Evolutionary conservation across 2,888 invertebrate genomes (phyloP).

Genomic region (Nymphalis urticae): DNA sequence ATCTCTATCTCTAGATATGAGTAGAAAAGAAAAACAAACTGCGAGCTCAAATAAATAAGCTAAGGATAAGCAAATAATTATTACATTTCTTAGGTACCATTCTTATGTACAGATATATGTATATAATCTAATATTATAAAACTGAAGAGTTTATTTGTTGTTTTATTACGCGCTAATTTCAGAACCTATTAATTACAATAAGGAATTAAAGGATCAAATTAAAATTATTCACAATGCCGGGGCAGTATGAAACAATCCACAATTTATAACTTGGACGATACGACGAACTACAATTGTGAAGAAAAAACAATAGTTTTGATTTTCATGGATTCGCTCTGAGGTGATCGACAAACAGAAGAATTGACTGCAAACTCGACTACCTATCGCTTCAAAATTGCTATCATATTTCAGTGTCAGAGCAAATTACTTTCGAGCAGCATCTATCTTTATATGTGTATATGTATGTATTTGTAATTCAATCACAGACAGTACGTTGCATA

Average conservation of each 20-base stretch:
- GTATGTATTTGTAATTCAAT: constrained; percentile 32
- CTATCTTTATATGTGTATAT: constrained; percentile 42
- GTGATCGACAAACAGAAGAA: constrained; percentile 70
- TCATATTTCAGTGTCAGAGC: constrained; percentile 73
- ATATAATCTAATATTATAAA: too few relatives aligned
- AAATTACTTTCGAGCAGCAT: constrained; percentile 67
- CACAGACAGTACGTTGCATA: constrained; percentile 11
- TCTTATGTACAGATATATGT: too few relatives aligned
- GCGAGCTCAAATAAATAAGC: too few relatives aligned
- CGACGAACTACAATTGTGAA: not conserved
- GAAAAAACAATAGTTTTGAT: constrained; percentile 60
- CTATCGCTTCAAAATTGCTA: constrained; percentile 68
- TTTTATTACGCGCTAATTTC: too few relatives aligned
- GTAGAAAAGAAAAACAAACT: too few relatives aligned
- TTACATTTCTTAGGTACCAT: too few relatives aligned
- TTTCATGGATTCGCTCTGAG: constrained; percentile 55
- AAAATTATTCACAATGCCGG: too few relatives aligned
- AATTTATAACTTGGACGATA: not conserved
- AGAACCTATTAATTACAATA: too few relatives aligned
- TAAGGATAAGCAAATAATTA: too few relatives aligned
- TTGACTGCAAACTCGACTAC: constrained; percentile 54
- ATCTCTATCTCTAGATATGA: too few relatives aligned
- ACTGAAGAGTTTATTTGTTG: too few relatives aligned
- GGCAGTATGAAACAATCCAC: not conserved
- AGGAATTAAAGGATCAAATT: too few relatives aligned